These are phyloP conservation scores for Natator depressus DNA, from an alignment of 2,113 vertebrate genomes.

Conservation along the genomic window DNA sequence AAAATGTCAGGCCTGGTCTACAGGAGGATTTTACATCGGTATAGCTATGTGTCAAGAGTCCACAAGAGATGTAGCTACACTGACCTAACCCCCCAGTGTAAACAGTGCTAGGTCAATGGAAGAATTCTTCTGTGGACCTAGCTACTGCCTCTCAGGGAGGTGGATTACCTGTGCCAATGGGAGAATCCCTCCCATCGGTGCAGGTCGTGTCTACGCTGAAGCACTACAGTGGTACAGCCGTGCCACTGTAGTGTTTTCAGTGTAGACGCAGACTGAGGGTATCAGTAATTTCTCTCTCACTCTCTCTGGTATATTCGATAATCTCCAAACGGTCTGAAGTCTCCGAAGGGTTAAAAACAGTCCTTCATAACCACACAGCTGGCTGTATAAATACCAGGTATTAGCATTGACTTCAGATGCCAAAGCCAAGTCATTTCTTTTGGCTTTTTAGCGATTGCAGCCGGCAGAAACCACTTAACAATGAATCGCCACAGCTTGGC, in stretches of 20 bases:
- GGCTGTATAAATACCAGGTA: constrained; percentile 49
- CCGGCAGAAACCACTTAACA: constrained; percentile 33
- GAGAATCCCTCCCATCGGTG: not conserved
- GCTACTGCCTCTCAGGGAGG: not conserved
- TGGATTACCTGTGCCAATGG: not conserved
- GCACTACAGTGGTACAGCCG: not conserved
- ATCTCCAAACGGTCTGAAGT: not conserved
- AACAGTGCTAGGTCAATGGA: not conserved
- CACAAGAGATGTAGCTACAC: not conserved
- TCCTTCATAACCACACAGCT: constrained; percentile 5
- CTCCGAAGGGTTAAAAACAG: constrained; percentile 37
- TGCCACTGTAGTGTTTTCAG: not conserved
- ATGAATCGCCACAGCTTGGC: constrained; percentile 53
- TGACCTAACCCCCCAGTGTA: not conserved
- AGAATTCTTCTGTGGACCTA: not conserved
- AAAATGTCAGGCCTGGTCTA: not conserved
- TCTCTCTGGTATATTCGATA: not conserved
- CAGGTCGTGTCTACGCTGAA: not conserved
- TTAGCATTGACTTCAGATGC: constrained; percentile 41
- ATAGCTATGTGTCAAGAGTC: not conserved
- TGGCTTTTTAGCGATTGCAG: constrained; percentile 40
- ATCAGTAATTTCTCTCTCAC: not conserved
- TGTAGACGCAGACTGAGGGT: not conserved
- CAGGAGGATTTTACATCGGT: not conserved
- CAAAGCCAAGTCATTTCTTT: constrained; percentile 44